Percentiles rank a stretch among this genome's conserved stretches.
phyloP scores from a whole-genome alignment of 2,797 vertebrate genomes.

The Spinus pinus region DNA sequence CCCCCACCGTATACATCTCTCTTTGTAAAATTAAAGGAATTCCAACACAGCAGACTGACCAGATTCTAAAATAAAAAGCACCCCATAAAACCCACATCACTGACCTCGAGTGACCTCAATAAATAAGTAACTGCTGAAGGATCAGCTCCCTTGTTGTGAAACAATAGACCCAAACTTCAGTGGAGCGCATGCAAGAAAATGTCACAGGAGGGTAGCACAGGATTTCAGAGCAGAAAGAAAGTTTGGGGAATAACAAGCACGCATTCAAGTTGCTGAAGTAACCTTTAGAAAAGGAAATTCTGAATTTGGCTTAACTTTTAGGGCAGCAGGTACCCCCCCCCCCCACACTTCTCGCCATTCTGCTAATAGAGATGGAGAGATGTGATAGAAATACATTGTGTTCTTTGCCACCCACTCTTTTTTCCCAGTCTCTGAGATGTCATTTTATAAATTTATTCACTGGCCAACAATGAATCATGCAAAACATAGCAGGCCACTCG shows the following conservation, averaged over 20 bases:
- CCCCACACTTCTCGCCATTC: background rate
- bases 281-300: constrained; percentile 10
- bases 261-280: constrained; percentile 13
- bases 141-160: constrained; percentile 68
- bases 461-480: background rate
- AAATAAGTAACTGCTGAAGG: constrained; percentile 72
- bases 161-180: constrained; percentile 68
- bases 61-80: constrained; percentile 16
- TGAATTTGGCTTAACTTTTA: background rate
- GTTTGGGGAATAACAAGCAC: constrained; percentile 9
- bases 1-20: background rate
- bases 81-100: constrained; percentile 20
- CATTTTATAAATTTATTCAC: background rate
- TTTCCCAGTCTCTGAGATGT: background rate
- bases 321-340: background rate
- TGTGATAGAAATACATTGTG: background rate
- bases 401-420: background rate
- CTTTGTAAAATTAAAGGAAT: constrained; percentile 43
- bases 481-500: background rate
- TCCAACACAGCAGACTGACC: constrained; percentile 8
- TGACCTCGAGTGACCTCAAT: constrained; percentile 66
- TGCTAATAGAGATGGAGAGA: background rate
- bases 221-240: constrained; percentile 62
- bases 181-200: constrained; percentile 59
- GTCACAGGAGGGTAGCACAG: constrained; percentile 54